Conservation (phyloP, 1,140 invertebrate genomes). For the Trialeurodes vaporariorum region DNA sequence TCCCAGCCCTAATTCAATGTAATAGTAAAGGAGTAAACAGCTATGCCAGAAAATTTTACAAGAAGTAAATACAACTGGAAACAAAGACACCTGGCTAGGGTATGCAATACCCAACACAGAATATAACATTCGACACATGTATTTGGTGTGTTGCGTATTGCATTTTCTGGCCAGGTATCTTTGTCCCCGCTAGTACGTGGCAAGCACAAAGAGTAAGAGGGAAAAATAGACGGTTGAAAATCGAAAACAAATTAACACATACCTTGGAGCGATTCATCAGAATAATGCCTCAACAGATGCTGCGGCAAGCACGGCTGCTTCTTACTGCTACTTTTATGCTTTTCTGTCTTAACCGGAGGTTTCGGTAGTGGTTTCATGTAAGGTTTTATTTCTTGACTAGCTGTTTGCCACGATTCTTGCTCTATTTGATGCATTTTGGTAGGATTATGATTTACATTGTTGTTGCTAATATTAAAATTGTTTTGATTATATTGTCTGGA, state of each 20-base stretch:
- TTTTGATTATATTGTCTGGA: not conserved
- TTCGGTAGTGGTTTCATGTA: constrained; percentile 47
- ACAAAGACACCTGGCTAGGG: too few species aligned
- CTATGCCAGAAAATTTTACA: too few species aligned
- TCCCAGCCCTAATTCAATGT: too few species aligned
- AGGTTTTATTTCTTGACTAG: constrained; percentile 21
- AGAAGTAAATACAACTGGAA: too few species aligned
- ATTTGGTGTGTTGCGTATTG: too few species aligned
- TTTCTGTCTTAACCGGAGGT: constrained; percentile 34
- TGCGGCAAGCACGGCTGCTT: constrained; percentile 23
- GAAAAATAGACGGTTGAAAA: too few species aligned
- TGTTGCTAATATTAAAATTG: not conserved
- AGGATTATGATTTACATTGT: not conserved
- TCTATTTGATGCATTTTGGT: not conserved
- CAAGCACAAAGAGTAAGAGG: too few species aligned
- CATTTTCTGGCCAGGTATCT: too few species aligned
- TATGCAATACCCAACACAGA: too few species aligned
- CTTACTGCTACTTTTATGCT: constrained; percentile 2
- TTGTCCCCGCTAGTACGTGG: too few species aligned
- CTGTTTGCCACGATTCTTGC: not conserved
- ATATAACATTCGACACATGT: too few species aligned
- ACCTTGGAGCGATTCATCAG: constrained; percentile 48
- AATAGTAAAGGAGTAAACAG: too few species aligned
- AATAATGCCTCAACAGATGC: constrained; percentile 41
- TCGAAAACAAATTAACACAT: constrained; percentile 26